Percentiles rank a stretch among this genome's conserved stretches.
Conservation (phyloP, 2,888 invertebrate species). For the Fissipunctia ypsillon region DNA sequence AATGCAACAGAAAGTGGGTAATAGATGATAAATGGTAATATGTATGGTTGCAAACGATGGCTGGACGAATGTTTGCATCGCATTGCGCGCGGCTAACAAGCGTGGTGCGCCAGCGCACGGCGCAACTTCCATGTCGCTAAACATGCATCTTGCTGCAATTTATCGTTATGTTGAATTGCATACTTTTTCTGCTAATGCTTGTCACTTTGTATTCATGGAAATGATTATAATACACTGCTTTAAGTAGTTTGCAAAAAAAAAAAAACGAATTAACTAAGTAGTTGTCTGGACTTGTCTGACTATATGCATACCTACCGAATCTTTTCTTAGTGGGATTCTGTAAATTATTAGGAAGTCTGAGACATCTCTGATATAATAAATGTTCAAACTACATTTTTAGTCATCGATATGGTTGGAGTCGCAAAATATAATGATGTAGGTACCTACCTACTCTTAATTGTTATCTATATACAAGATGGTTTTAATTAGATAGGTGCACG, state of each 20-base stretch:
- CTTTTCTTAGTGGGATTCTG: too few relatives aligned
- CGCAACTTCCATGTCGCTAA: constrained; percentile 60
- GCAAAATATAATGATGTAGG: neutral
- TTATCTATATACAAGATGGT: neutral
- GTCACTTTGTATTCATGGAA: constrained; percentile 66
- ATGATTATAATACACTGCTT: constrained; percentile 19
- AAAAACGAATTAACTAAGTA: neutral
- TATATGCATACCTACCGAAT: neutral
- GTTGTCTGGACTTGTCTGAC: neutral
- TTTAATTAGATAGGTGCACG: constrained; percentile 6
- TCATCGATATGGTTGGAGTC: neutral
- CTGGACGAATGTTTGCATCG: constrained; percentile 42
- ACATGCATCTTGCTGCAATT: constrained; percentile 74
- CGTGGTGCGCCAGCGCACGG: constrained; percentile 66
- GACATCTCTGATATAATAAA: neutral
- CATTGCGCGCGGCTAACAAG: constrained; percentile 53
- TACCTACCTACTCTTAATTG: constrained; percentile 1
- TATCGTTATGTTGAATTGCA: constrained; percentile 71
- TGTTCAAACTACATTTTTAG: neutral
- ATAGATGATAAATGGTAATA: constrained; percentile 44
- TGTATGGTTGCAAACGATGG: constrained; percentile 36
- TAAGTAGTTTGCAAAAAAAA: constrained; percentile 18
- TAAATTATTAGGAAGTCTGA: constrained; percentile 4
- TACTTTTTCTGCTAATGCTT: constrained; percentile 79
- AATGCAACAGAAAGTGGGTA: constrained; percentile 53